A percentile compares a stretch with the other conserved stretches of the same genome.
Evolutionary conservation across 1,140 invertebrate genomes (phyloP).

Genomic region (Rhyacophila brunnea): DNA sequence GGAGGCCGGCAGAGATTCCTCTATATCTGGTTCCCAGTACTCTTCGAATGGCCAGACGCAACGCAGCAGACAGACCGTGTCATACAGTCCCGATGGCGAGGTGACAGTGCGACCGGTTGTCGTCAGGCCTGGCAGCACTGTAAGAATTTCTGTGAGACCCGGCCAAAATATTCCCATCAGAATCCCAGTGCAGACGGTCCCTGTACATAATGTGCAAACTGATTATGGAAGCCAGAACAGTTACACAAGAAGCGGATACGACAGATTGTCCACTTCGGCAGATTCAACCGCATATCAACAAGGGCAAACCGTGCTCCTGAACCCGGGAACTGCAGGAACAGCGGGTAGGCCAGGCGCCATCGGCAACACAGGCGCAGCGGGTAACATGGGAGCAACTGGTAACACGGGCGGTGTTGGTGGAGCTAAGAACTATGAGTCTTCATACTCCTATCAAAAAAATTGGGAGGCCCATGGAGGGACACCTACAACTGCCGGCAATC

Average conservation of each 20-base stretch:
- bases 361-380: not conserved
- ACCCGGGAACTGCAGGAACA: not conserved
- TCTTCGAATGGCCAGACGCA: conserved; percentile 4
- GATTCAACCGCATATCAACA: not conserved
- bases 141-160: conserved; percentile 42
- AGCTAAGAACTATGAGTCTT: conserved; percentile 47
- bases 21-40: not conserved
- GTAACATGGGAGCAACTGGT: not conserved
- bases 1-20: conserved; percentile 4
- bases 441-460: conserved; percentile 50
- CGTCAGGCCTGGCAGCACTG: conserved; percentile 28
- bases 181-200: conserved; percentile 39
- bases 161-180: conserved; percentile 39
- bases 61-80: conserved; percentile 6
- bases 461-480: conserved; percentile 47
- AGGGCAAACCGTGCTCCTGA: not conserved
- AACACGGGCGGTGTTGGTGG: not conserved
- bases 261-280: conserved; percentile 1
- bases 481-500: conserved; percentile 34
- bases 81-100: not conserved
- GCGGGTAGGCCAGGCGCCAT: not conserved
- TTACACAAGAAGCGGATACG: not conserved
- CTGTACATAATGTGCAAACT: not conserved
- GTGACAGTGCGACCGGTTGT: conserved; percentile 1
- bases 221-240: not conserved